A percentile compares a stretch with the other conserved stretches of the same genome.
These are phyloP conservation scores for Sesia bembeciformis DNA, from an alignment of 2,888 invertebrate species.

Conservation along the genomic window DNA sequence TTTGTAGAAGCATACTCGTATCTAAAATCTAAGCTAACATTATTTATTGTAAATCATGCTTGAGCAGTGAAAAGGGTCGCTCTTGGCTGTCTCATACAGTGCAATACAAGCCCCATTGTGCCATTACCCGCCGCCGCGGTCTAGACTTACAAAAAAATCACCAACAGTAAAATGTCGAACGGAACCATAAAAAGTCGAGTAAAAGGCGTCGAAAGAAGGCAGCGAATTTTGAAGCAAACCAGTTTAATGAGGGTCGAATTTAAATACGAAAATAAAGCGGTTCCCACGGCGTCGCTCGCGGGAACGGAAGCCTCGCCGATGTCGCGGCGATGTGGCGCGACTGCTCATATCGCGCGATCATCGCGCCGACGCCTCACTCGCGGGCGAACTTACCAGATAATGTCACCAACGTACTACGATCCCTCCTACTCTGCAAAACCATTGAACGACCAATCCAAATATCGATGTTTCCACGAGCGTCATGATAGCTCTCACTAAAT, in stretches of 20 bases:
- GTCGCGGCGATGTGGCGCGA: conserved; percentile 1
- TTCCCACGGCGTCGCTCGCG: conserved; percentile 71
- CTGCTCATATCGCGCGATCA: conserved; percentile 18
- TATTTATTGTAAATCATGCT: conserved; percentile 9
- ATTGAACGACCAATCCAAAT: neutral
- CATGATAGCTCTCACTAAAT: conserved; percentile 28
- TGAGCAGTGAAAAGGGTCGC: conserved; percentile 38
- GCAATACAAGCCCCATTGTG: conserved; percentile 40
- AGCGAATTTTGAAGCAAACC: conserved; percentile 73
- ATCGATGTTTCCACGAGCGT: too few relatives aligned
- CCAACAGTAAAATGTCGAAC: conserved; percentile 68
- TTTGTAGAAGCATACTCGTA: neutral
- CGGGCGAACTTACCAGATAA: neutral
- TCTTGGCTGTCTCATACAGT: conserved; percentile 33
- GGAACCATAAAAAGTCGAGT: conserved; percentile 73
- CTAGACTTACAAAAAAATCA: conserved; percentile 53
- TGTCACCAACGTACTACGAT: neutral
- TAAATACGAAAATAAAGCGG: conserved; percentile 71
- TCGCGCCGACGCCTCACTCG: conserved; percentile 32
- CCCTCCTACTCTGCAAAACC: neutral
- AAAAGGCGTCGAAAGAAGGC: conserved; percentile 74
- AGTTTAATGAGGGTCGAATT: conserved; percentile 75
- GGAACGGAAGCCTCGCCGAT: conserved; percentile 64
- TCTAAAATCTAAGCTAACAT: neutral
- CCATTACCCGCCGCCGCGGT: conserved; percentile 35